Conservation (phyloP, 2,797 vertebrate species). For the Triplophysa yarkandensis region DNA sequence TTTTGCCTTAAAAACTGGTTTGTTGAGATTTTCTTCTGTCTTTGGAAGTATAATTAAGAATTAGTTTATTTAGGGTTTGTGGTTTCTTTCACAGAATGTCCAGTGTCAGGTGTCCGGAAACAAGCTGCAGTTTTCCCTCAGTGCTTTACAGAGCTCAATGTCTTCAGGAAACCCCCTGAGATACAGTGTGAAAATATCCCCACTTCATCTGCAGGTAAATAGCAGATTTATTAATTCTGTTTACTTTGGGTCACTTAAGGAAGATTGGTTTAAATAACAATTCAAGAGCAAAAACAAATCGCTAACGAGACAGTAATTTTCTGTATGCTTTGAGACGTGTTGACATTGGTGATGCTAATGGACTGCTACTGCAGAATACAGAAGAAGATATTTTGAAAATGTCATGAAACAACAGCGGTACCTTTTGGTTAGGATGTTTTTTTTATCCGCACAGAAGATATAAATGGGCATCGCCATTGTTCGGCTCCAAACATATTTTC, state of each 20-base stretch:
- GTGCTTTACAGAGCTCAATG: constrained; percentile 47
- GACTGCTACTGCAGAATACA: too few relatives aligned
- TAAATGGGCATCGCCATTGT: too few relatives aligned
- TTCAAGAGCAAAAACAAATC: neutral
- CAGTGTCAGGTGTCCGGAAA: constrained; percentile 84
- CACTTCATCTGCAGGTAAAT: constrained; percentile 87
- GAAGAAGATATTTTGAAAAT: too few relatives aligned
- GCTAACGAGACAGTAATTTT: constrained; percentile 18
- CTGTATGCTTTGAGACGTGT: constrained; percentile 4
- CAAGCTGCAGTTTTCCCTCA: constrained; percentile 79
- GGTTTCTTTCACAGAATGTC: constrained; percentile 57
- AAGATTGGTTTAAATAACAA: neutral
- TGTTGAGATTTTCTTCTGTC: too few relatives aligned
- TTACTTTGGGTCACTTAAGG: neutral
- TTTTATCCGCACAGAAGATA: too few relatives aligned
- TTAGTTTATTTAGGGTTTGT: constrained; percentile 59
- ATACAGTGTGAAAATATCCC: constrained; percentile 79
- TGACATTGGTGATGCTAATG: constrained; percentile 8
- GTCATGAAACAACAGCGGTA: too few relatives aligned
- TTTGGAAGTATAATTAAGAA: neutral
- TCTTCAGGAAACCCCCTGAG: constrained; percentile 60
- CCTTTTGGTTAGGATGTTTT: too few relatives aligned
- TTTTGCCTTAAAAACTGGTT: neutral
- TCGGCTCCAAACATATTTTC: too few relatives aligned
- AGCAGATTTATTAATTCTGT: neutral